Percentiles rank a stretch among this genome's conserved stretches.
Evolutionary conservation across 1,140 invertebrate species (phyloP).

Genomic region (Matsumurasca onukii): DNA sequence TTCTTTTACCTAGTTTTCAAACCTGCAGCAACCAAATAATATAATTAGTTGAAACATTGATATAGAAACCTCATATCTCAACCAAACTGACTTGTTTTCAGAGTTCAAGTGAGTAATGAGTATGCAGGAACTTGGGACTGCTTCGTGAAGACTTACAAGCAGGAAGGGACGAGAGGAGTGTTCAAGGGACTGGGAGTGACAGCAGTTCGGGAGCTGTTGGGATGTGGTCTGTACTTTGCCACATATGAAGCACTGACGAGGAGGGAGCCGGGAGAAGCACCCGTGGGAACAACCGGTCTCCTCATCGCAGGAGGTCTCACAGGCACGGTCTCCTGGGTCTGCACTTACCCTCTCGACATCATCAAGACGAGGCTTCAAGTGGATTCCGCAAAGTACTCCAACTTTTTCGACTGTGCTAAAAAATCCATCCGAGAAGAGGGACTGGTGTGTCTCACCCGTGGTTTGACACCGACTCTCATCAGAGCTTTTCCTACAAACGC

Average conservation of each 20-base stretch:
- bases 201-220: constrained; percentile 71
- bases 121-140: constrained; percentile 63
- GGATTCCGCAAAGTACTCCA: constrained; percentile 63
- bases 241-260: constrained; percentile 71
- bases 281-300: constrained; percentile 54
- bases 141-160: constrained; percentile 59
- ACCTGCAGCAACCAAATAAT: no score
- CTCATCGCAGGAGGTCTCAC: constrained; percentile 78
- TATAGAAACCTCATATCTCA: no score
- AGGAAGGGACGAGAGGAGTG: constrained; percentile 65
- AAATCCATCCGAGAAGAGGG: constrained; percentile 71
- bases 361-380: constrained; percentile 87
- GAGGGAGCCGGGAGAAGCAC: constrained; percentile 24
- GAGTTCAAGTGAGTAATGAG: constrained; percentile 28
- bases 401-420: constrained; percentile 68
- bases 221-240: constrained; percentile 69
- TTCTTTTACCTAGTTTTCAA: no score
- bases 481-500: constrained; percentile 93
- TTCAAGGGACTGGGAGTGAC: constrained; percentile 78
- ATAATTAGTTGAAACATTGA: no score
- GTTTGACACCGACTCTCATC: constrained; percentile 72
- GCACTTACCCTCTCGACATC: constrained; percentile 86
- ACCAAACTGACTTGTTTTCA: no score
- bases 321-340: constrained; percentile 81
- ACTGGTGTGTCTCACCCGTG: constrained; percentile 63